phyloP scores from a whole-genome alignment of 2,797 vertebrate species.

The Mus spretus region DNA sequence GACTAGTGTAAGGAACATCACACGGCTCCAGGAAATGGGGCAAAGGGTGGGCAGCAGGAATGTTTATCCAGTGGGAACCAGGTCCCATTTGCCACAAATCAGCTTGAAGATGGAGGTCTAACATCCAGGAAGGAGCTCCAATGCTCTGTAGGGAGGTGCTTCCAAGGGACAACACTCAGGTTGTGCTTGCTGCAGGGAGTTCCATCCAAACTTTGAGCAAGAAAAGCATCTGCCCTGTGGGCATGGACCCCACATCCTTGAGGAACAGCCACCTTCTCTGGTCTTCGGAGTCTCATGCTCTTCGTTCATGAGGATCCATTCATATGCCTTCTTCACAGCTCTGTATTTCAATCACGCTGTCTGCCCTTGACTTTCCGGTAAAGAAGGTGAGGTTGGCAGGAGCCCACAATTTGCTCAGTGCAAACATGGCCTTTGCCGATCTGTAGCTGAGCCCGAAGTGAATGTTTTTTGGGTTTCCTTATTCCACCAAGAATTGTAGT shows the following conservation, averaged over 20 bases:
- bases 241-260: background rate
- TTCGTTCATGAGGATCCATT: background rate
- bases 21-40: background rate
- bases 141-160: accelerated
- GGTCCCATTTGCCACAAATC: background rate
- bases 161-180: background rate
- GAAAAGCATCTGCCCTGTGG: background rate
- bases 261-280: background rate
- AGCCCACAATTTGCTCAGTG: background rate
- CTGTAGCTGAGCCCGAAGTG: background rate
- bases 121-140: too few relatives aligned
- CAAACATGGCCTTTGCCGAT: background rate
- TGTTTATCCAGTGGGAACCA: background rate
- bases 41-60: too few relatives aligned
- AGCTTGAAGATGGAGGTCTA: background rate
- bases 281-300: background rate
- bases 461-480: background rate
- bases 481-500: background rate
- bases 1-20: background rate
- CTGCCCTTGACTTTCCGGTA: background rate
- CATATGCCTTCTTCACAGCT: background rate
- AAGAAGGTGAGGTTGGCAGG: background rate
- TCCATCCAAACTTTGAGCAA: background rate
- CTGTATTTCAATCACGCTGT: background rate
- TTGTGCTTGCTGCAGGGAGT: background rate